Conservation (phyloP, 2,113 vertebrate species). For the Tachycineta bicolor region DNA sequence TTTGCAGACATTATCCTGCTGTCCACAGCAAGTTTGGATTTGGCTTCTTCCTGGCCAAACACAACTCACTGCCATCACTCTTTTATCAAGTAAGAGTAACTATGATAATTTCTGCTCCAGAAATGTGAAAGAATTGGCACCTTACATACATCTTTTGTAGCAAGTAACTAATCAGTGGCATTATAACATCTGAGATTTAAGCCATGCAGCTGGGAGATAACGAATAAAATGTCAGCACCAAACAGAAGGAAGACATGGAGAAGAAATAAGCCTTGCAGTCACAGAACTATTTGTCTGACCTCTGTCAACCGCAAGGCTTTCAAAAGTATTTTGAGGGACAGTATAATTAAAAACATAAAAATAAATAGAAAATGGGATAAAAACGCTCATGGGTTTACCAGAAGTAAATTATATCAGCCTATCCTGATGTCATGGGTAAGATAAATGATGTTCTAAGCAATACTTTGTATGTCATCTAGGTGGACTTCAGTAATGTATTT, state of each 20-base stretch:
- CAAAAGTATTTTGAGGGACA: background rate
- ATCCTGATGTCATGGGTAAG: background rate
- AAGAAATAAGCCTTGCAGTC: background rate
- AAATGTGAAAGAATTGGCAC: background rate
- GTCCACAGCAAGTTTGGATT: background rate
- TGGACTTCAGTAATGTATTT: constrained; percentile 18
- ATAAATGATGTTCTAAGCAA: constrained; percentile 19
- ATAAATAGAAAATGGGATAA: background rate
- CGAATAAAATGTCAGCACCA: background rate
- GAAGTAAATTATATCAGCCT: background rate
- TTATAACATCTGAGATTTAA: background rate
- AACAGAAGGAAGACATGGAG: background rate
- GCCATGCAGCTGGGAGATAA: background rate
- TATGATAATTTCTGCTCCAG: background rate
- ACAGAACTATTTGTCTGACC: background rate
- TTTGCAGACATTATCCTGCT: background rate
- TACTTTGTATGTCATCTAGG: background rate
- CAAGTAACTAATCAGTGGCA: background rate
- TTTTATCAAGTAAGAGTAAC: background rate
- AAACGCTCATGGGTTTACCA: background rate
- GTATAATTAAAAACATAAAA: constrained; percentile 23
- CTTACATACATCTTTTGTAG: background rate
- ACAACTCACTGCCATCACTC: background rate
- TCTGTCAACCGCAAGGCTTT: background rate
- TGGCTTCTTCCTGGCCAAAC: background rate